Evolutionary conservation across 2,888 invertebrate genomes (phyloP), one percentile per base, ranked within the genome.

Genomic region (Kuschelorhynchus macadamiae): DNA sequence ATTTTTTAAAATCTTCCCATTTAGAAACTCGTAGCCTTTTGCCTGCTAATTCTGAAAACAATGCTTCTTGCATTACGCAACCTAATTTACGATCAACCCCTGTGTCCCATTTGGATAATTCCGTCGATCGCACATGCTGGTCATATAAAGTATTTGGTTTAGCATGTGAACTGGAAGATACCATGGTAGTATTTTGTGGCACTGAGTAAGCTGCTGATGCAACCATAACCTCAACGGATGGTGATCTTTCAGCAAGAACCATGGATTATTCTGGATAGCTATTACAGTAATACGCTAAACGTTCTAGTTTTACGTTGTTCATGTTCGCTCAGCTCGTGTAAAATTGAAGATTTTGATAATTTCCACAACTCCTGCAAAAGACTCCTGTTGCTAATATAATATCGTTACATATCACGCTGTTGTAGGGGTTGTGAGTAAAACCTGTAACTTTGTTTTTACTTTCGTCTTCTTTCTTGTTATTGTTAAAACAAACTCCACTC

Each of bases 371-470:
- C 98, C 89, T 95, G 96, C 82, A 97, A 91, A 98, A 99, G 85
- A 98, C 98, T 85, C 98, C 98, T 81, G 98, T 98, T 83, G 98
- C 98, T 90, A 97, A 91, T 88, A 98, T 98, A 86, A 97, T 97
- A 90, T 98, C 97, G 89, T 97, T 97, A 90, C 96, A 96, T 86
- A 97, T 94, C 85, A 97, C 96, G 85, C 96, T 96, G 88, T 97
- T 97, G 90, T 97, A 97, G 83, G 96, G 95, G 90, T 97, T 97
- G 89, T 96, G 95, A 83, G 91, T 90, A 87, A 91, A 92, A 85
- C 92, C 92, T 91, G 89, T 84, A 81, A 80, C 92, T 90, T 91
- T 92, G 81, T 87, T 88, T 84, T 91, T 91, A 81, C 90, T 88
- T 78, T 92, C 92, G 80, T 92, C 92, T 83, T 92, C 92, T 80